Evolutionary conservation across 2,888 invertebrate species (phyloP).

Genomic region (Polydrusus pterygomalis): DNA sequence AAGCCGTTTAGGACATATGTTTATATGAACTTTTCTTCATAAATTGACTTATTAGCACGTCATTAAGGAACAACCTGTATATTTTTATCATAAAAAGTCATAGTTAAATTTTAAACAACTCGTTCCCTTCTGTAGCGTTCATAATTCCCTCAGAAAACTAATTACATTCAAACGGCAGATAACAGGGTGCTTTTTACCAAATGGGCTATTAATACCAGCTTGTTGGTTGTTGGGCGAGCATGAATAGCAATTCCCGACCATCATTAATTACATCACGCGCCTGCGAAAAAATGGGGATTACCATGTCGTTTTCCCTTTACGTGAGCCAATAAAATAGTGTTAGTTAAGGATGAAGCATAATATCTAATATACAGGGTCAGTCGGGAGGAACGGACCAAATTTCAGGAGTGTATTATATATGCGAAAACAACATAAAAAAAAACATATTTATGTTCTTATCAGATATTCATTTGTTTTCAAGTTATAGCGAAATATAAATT

Average conservation of each 20-base stretch:
- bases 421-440: too few species aligned
- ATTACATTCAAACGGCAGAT: constrained; percentile 3
- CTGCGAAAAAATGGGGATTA: not conserved
- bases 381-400: too few species aligned
- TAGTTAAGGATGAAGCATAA: not conserved
- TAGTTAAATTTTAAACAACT: not conserved
- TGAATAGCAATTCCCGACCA: not conserved
- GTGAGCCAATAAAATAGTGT: not conserved
- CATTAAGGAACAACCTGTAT: too few species aligned
- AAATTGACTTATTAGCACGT: too few species aligned
- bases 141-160: not conserved
- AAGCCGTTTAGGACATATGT: too few species aligned
- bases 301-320: not conserved
- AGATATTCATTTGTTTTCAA: too few species aligned
- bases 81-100: not conserved
- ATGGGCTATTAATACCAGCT: constrained; percentile 6
- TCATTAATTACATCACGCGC: constrained; percentile 18
- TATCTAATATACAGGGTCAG: too few species aligned
- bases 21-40: too few species aligned
- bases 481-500: too few species aligned
- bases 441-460: too few species aligned
- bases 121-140: not conserved
- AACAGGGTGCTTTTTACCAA: not conserved
- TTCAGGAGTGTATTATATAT: too few species aligned
- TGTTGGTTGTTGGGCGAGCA: not conserved